A percentile compares a stretch with the other conserved stretches of the same genome.
Conservation (phyloP, 2,113 vertebrate genomes). For the Hippocampus guttulatus region DNA sequence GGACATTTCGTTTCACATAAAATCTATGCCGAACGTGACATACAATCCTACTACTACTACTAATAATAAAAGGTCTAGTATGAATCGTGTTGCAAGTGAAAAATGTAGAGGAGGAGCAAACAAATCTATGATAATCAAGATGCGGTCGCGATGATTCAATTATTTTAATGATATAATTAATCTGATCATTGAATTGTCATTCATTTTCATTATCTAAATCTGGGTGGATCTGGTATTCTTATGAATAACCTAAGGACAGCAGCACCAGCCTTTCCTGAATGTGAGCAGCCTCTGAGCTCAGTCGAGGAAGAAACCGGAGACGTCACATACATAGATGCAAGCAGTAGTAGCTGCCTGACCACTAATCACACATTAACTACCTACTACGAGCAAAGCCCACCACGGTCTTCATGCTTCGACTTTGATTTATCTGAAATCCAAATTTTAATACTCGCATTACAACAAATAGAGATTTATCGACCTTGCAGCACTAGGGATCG, state of each 20-base stretch:
- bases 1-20: neutral
- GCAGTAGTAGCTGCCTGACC: slow-evolving; percentile 45
- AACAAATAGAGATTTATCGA: neutral
- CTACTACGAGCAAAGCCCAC: slow-evolving; percentile 37
- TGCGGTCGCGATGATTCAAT: neutral
- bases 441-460: slow-evolving; percentile 3
- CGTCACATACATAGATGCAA: slow-evolving; percentile 54
- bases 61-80: neutral
- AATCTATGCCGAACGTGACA: neutral
- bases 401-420: slow-evolving; percentile 14
- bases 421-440: slow-evolving; percentile 8
- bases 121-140: neutral
- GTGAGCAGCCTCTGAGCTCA: slow-evolving; percentile 2
- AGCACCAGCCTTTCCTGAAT: slow-evolving; percentile 10
- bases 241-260: slow-evolving; percentile 42
- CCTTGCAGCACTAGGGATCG: slow-evolving; percentile 6
- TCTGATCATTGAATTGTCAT: neutral
- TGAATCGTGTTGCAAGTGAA: neutral
- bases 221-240: neutral
- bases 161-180: neutral
- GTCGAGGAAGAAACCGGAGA: slow-evolving; percentile 51
- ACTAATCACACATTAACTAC: slow-evolving; percentile 49
- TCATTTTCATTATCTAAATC: neutral
- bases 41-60: too few species aligned
- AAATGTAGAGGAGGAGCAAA: neutral